Evolutionary conservation across 2,888 invertebrate species (phyloP), one percentile per base, ranked within the genome.

Genomic region (Drosophila koepferae): DNA sequence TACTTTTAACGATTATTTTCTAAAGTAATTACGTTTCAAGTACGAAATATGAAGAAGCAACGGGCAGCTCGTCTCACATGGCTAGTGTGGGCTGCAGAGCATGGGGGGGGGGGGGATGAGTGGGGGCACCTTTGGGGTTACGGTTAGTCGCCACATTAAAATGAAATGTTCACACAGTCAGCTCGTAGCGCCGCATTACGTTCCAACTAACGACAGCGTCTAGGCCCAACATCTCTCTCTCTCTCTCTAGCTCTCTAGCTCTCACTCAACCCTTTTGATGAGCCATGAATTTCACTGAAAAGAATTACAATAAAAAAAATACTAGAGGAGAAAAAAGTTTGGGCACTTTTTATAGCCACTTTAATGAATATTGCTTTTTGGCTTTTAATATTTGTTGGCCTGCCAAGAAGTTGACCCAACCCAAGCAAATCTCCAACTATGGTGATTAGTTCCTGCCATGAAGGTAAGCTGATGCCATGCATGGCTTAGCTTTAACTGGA

Each of bases 1-100:
- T 91, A 91, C 90, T 91, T 91, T 91, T 91, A 91, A 91, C 91
- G 91, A 83, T 91, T 91, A 91, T 91, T 91, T 91, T 91, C 91
- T 90, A 91, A 91, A 91, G 91, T 91, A 91, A 91, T 91, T 91
- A 91, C 91, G 89, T 89, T 91, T 88, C 90, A 87, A 89, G 86
- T 86, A 89, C 88, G 90, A 86, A 90, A 88, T 89, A 89, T 86
- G 90, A 90, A 88, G 86, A 85, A 79, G 82, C 84, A 75, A 80
- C 56, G 72, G 74, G 58, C 79, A 79, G 44, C 72, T 63, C 53
- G 44, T 64, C 80, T 82, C 79, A 80, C 86, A 83, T 84, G 86
- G 71, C 72, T 71, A 66, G 62, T 75, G 63, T 23, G 55, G 40
- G 28, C 20, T 20, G 20, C 20, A 20, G 20, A 1, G 40, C 1